Evolutionary conservation across 2,888 invertebrate species (phyloP).

Genomic region (Catocala sponsa): DNA sequence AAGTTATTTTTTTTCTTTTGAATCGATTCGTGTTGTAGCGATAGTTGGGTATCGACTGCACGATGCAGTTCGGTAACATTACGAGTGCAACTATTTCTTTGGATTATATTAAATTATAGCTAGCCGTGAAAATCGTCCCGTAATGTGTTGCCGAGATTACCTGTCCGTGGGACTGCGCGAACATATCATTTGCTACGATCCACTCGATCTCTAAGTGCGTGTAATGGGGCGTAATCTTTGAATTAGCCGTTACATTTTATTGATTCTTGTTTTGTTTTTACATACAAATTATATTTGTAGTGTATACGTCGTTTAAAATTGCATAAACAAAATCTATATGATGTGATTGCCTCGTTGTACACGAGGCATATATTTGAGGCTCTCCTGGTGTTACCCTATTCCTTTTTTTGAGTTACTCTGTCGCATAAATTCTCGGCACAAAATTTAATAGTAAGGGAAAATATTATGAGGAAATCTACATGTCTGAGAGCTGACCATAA

Average conservation of each 20-base stretch:
- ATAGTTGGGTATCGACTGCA: slow-evolving; percentile 56
- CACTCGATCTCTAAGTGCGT: slow-evolving; percentile 74
- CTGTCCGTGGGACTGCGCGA: slow-evolving; percentile 81
- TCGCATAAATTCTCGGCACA: no score
- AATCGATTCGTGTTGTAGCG: slow-evolving; percentile 33
- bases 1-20: slow-evolving; percentile 36
- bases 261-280: slow-evolving; percentile 75
- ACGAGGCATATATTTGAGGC: no score
- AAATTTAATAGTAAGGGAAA: no score
- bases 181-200: slow-evolving; percentile 80
- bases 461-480: no score
- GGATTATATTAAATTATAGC: slow-evolving; percentile 88
- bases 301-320: slow-evolving; percentile 30
- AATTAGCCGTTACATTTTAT: slow-evolving; percentile 82
- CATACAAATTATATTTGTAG: slow-evolving; percentile 49
- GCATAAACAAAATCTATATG: slow-evolving; percentile 17
- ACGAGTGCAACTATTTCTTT: slow-evolving; percentile 84
- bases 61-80: slow-evolving; percentile 54
- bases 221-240: slow-evolving; percentile 82
- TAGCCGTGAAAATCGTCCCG: slow-evolving; percentile 86
- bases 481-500: no score
- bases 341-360: no score
- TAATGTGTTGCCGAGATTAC: slow-evolving; percentile 85
- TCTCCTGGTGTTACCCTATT: no score
- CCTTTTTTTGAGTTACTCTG: no score